Base-by-base conservation (phyloP, 2,888 invertebrate genomes). In the Adela reaumurella region DNA sequence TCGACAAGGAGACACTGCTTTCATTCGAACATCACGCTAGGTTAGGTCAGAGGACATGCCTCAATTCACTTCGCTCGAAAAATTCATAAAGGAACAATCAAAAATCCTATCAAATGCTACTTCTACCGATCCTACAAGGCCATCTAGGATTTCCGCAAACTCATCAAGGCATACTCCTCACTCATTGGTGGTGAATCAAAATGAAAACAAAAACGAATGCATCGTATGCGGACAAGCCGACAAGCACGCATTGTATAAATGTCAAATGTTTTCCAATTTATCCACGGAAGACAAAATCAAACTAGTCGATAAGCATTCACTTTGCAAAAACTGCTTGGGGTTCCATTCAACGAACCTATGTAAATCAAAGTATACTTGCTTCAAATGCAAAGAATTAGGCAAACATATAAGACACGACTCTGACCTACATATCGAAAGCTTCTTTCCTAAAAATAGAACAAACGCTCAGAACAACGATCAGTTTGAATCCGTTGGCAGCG, bases 1-100 rank as follows among this genome's bases (percentile, higher is more conserved):
- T 53, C 49, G 49, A 58, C 58, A 18, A 63, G 53, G 5, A 61
- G 14, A 35, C 35, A 8, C 11, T 35, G 3, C 4, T 35, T 8
- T 8, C 35, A 11, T 35, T 35, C n/a, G 35, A 35, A 11, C 35
- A 35, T n/a, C n/a, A n/a, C n/a, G n/a, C 6, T 14, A 35, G 6
- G 3, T 3, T 8, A 8, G 35, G n/a, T 14, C 3, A 14, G 35
- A 35, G 14, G 8, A 14, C 14, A 35, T 35, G 6, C 35, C 35
- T 8, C 4, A 14, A 14, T 35, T 35, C n/a, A 3, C 35, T 14
- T 3, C 35, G 3, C 35, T 35, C 35, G 35, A 35, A 35, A 8
- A 35, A 14, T 35, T 35, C 35, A 14, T 35, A 3, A 35, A 35
- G 14, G 35, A 35, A 14, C 35, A 35, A 35, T 35, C 35, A 11